A percentile compares a stretch with the other conserved stretches of the same genome.
These are phyloP conservation scores for Petrolisthes manimaculis DNA, from an alignment of 2,888 invertebrate species.

Conservation along the genomic window DNA sequence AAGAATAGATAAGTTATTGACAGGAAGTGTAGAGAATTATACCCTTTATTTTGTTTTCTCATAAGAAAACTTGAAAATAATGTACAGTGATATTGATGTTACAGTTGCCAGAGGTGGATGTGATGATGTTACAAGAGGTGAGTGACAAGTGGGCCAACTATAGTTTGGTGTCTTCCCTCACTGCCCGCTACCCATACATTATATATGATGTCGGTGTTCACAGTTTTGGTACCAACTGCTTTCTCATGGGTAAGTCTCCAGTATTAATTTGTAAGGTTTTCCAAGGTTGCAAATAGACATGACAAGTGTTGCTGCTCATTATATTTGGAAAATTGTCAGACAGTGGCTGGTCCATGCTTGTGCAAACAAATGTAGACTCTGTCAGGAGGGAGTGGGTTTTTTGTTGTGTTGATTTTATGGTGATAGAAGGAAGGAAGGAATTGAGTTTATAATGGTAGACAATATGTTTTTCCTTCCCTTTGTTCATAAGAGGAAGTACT, in stretches of 20 bases:
- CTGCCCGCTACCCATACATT: conserved; percentile 22
- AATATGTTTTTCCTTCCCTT: neutral
- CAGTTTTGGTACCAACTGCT: neutral
- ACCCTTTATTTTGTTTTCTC: too few species aligned
- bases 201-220: conserved; percentile 29
- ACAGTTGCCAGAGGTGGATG: conserved; percentile 37
- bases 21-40: too few species aligned
- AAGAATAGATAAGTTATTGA: too few species aligned
- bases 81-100: neutral
- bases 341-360: too few species aligned
- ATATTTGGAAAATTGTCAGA: too few species aligned
- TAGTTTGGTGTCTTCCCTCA: neutral
- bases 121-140: conserved; percentile 45
- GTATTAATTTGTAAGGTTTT: neutral
- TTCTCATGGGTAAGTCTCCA: conserved; percentile 17
- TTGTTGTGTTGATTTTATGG: too few species aligned
- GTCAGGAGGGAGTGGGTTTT: too few species aligned
- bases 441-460: neutral
- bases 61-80: neutral
- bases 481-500: neutral
- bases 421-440: neutral
- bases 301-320: neutral
- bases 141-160: neutral
- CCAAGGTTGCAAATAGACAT: neutral
- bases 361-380: too few species aligned